phyloP scores from a whole-genome alignment of 2,797 vertebrate genomes.

The Bovichtus diacanthus region DNA sequence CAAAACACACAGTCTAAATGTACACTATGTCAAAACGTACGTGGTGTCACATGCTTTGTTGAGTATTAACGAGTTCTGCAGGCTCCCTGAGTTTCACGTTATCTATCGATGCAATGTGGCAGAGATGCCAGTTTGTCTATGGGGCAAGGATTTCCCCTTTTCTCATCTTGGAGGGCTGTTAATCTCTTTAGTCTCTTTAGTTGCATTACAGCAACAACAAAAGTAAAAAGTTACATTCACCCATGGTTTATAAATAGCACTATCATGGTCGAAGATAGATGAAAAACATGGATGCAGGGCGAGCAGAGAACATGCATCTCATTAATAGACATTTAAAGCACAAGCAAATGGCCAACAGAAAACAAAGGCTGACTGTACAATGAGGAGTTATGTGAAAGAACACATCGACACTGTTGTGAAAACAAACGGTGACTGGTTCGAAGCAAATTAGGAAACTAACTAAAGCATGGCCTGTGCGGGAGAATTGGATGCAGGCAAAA shows the following conservation, averaged over 20 bases:
- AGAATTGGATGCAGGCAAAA: slow-evolving; percentile 61
- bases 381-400: background rate
- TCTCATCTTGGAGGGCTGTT: background rate
- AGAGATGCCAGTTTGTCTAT: slow-evolving; percentile 35
- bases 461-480: slow-evolving; percentile 64
- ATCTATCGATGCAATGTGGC: slow-evolving; percentile 60
- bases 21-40: background rate
- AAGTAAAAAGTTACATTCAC: background rate
- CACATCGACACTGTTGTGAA: background rate
- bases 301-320: slow-evolving; percentile 32
- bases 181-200: background rate
- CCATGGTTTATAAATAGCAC: slow-evolving; percentile 20
- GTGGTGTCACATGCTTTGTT: slow-evolving; percentile 30
- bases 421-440: slow-evolving; percentile 18
- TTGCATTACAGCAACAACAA: background rate
- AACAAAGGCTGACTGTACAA: slow-evolving; percentile 5
- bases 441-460: slow-evolving; percentile 31
- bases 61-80: slow-evolving; percentile 29
- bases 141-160: background rate
- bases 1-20: background rate
- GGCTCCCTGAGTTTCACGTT: slow-evolving; percentile 35
- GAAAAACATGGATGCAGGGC: slow-evolving; percentile 48
- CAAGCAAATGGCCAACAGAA: slow-evolving; percentile 15
- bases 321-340: slow-evolving; percentile 18
- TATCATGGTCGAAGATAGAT: slow-evolving; percentile 12